These are phyloP conservation scores for Rhinichthys osculus DNA, from an alignment of 2,797 vertebrate species.

Conservation along the genomic window DNA sequence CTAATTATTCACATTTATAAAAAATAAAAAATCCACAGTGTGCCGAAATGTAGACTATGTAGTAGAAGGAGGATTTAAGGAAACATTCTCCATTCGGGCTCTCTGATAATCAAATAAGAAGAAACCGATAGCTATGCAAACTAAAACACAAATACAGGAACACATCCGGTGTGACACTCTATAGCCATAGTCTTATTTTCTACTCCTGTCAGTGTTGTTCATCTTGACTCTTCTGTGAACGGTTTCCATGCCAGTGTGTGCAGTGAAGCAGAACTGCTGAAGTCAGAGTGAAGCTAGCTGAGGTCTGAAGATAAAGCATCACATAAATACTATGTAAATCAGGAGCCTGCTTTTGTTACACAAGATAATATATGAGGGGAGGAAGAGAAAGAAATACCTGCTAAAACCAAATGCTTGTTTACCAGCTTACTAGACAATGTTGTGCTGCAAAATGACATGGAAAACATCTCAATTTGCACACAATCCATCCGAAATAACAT, in stretches of 20 bases:
- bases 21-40: not conserved
- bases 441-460: not conserved
- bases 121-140: conserved; percentile 23
- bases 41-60: conserved; percentile 36
- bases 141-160: not conserved
- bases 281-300: conserved; percentile 4
- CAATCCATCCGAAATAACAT: not conserved
- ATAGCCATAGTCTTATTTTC: not conserved
- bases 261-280: conserved; percentile 34
- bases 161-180: not conserved
- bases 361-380: conserved; percentile 19
- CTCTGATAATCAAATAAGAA: conserved; percentile 17
- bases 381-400: not conserved
- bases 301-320: conserved; percentile 18
- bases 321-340: conserved; percentile 55
- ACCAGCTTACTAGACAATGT: not conserved
- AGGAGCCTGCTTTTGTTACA: conserved; percentile 47
- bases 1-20: too few species aligned
- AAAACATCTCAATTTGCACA: too few species aligned
- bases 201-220: not conserved
- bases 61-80: conserved; percentile 60
- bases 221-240: conserved; percentile 5
- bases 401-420: not conserved
- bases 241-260: conserved; percentile 51
- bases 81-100: conserved; percentile 45